Conservation (phyloP, 2,888 invertebrate genomes). For the Pandemis cinnamomeana region DNA sequence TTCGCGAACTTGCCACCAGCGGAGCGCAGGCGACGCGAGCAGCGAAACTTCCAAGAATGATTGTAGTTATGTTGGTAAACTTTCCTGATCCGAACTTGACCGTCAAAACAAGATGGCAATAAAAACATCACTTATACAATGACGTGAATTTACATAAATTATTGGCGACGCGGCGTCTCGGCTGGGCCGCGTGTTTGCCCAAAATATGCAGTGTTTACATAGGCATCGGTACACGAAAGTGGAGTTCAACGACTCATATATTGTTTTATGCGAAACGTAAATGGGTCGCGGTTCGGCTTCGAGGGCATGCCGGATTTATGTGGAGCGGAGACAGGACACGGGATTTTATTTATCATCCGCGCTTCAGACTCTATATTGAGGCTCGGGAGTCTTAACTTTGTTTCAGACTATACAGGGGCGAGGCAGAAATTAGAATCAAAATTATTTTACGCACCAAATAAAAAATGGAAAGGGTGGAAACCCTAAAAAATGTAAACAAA, state of each 20-base stretch:
- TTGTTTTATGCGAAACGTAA: slow-evolving; percentile 80
- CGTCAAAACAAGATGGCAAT: slow-evolving; percentile 79
- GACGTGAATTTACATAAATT: slow-evolving; percentile 83
- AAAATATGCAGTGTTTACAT: slow-evolving; percentile 79
- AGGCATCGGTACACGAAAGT: slow-evolving; percentile 62
- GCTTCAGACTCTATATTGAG: not conserved
- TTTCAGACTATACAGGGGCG: not conserved
- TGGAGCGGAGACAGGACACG: slow-evolving; percentile 57
- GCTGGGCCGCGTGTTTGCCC: slow-evolving; percentile 61
- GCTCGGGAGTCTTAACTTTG: not conserved
- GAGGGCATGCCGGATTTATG: slow-evolving; percentile 69
- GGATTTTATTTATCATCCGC: slow-evolving; percentile 40
- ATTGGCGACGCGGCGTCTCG: slow-evolving; percentile 77
- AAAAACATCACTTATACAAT: slow-evolving; percentile 81
- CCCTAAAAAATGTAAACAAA: slow-evolving; percentile 54
- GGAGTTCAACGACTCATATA: slow-evolving; percentile 80
- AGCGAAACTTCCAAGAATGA: slow-evolving; percentile 51
- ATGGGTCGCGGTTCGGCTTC: slow-evolving; percentile 77
- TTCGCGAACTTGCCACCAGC: not conserved
- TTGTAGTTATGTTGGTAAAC: slow-evolving; percentile 62
- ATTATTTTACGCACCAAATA: slow-evolving; percentile 34
- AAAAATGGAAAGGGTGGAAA: slow-evolving; percentile 46
- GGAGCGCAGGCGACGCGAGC: slow-evolving; percentile 17
- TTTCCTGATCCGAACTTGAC: slow-evolving; percentile 80
- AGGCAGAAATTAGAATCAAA: not conserved